A percentile compares a stretch with the other conserved stretches of the same genome.
These are phyloP conservation scores for Streptopelia turtur DNA, from an alignment of 2,797 vertebrate genomes.

Conservation along the genomic window DNA sequence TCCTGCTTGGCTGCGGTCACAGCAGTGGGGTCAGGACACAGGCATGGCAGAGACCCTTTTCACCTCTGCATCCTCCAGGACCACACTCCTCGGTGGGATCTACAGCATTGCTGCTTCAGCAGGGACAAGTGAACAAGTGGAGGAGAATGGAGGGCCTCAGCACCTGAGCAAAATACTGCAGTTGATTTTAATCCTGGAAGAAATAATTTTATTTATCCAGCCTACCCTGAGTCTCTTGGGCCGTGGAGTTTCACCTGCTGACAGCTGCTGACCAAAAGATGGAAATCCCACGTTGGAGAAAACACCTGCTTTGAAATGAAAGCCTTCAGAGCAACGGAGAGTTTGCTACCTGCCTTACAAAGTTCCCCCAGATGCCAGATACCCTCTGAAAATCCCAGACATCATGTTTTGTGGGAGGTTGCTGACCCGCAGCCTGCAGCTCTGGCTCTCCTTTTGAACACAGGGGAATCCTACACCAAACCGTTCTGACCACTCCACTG, in stretches of 20 bases:
- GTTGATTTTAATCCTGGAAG: not conserved
- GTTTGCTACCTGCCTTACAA: not conserved
- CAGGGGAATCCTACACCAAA: not conserved
- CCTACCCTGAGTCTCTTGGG: not conserved
- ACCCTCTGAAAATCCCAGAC: not conserved
- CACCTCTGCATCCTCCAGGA: not conserved
- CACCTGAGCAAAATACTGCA: not conserved
- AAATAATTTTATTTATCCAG: not conserved
- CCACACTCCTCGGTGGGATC: rapidly evolving
- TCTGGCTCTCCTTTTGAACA: not conserved
- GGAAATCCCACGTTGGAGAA: not conserved
- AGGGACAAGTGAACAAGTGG: not conserved
- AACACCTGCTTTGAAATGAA: not conserved
- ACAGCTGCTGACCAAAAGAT: not conserved
- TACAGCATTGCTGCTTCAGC: not conserved
- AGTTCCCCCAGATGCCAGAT: not conserved
- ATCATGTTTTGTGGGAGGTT: not conserved
- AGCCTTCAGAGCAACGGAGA: not conserved
- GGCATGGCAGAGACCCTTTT: not conserved
- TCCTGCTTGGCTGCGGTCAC: not conserved
- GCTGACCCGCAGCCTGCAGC: not conserved
- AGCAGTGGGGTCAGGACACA: rapidly evolving
- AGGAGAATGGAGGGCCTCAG: not conserved
- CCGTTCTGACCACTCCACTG: no score
- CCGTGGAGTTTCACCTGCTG: not conserved